Percentiles rank a stretch among this genome's conserved stretches.
These are phyloP conservation scores for Acrocera orbiculus DNA, from an alignment of 2,888 invertebrate species.

Conservation along the genomic window DNA sequence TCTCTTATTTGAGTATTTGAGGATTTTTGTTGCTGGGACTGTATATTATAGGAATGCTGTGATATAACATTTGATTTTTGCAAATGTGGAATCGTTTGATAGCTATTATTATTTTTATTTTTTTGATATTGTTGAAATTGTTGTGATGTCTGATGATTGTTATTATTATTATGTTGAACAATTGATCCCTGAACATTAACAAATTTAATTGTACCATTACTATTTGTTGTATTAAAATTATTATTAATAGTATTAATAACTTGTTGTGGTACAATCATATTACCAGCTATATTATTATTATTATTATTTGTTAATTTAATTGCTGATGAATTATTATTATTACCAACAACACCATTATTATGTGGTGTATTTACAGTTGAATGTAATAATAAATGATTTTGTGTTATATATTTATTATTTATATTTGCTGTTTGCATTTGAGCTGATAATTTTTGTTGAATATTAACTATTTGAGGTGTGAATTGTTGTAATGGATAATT, in stretches of 20 bases:
- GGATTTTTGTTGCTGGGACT: no score
- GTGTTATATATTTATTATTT: constrained; percentile 9
- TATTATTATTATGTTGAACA: no score
- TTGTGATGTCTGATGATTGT: constrained; percentile 15
- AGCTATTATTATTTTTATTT: constrained; percentile 3
- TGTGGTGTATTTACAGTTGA: constrained; percentile 1
- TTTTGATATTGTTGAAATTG: constrained; percentile 5
- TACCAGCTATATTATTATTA: constrained; percentile 9
- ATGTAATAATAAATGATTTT: constrained; percentile 11
- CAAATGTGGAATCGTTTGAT: no score
- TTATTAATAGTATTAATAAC: constrained; percentile 13
- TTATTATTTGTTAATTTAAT: constrained; percentile 2
- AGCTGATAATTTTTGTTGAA: no score
- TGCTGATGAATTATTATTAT: constrained; percentile 6
- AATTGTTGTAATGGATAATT: no score
- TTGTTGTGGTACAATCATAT: constrained; percentile 15
- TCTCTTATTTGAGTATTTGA: constrained; percentile 5
- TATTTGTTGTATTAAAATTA: constrained; percentile 6
- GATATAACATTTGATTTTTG: no score
- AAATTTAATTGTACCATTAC: constrained; percentile 25
- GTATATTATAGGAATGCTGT: no score
- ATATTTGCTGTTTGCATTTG: constrained; percentile 1
- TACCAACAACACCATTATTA: constrained; percentile 1
- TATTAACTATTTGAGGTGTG: no score
- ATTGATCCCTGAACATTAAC: constrained; percentile 31